phyloP scores from a whole-genome alignment of 2,113 vertebrate genomes.

The Chionis minor region DNA sequence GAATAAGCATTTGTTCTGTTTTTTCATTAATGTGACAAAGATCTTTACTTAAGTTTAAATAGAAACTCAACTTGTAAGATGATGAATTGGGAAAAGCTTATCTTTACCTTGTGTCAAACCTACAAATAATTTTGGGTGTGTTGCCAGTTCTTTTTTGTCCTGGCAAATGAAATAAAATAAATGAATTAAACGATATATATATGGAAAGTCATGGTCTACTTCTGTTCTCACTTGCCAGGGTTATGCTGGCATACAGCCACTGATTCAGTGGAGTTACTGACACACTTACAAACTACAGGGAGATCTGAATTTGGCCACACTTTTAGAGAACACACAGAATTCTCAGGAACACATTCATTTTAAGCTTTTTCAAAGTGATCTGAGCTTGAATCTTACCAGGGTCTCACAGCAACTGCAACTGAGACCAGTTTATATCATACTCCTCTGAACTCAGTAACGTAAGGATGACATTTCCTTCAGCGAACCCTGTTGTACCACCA shows the following conservation, averaged over 20 bases:
- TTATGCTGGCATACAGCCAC: not conserved
- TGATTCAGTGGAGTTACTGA: not conserved
- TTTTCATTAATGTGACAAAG: not conserved
- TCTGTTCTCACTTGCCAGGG: not conserved
- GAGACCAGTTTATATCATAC: not conserved
- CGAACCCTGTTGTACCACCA: not conserved
- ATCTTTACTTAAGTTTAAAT: not conserved
- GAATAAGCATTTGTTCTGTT: not conserved
- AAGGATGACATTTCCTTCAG: not conserved
- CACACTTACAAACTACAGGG: not conserved
- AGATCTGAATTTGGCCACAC: not conserved
- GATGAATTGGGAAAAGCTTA: not conserved
- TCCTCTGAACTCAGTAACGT: not conserved
- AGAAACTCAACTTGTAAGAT: not conserved
- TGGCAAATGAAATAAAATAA: not conserved
- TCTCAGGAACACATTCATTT: not conserved
- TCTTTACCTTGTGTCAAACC: not conserved
- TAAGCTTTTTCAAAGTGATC: not conserved
- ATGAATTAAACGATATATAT: not conserved
- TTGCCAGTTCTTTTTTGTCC: not conserved
- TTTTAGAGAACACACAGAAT: not conserved
- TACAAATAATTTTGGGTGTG: not conserved
- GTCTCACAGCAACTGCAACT: not conserved
- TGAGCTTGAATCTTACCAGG: not conserved
- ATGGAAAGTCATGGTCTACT: not conserved